Conservation (phyloP, 2,113 vertebrate genomes). For the Aspidoscelis tigris region DNA sequence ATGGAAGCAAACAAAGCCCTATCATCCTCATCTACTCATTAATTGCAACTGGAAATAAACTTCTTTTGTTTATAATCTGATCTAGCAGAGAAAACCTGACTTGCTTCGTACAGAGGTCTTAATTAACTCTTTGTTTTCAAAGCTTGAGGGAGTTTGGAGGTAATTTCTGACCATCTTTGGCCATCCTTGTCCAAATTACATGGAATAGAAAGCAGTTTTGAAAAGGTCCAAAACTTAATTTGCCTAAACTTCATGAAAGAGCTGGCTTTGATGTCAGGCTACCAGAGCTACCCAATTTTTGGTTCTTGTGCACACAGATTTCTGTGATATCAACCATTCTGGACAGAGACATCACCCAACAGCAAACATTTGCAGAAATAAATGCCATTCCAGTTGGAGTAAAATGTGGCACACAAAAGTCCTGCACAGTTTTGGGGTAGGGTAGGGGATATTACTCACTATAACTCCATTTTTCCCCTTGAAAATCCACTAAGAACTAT, state of each 20-base stretch:
- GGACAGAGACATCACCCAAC: neutral
- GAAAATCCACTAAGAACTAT: too few species aligned
- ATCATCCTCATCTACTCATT: slow-evolving; percentile 25
- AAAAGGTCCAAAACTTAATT: neutral
- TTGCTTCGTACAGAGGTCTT: slow-evolving; percentile 10
- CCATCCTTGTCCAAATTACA: neutral
- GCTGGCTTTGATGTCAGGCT: neutral
- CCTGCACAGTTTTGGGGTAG: too few species aligned
- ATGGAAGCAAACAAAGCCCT: slow-evolving; percentile 31
- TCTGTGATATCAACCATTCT: neutral
- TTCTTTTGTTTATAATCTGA: slow-evolving; percentile 18
- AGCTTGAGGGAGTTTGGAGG: neutral
- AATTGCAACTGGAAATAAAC: slow-evolving; percentile 27
- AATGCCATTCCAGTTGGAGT: neutral
- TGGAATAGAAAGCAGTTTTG: neutral
- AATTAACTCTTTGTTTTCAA: slow-evolving; percentile 17
- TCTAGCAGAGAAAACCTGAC: slow-evolving; percentile 5
- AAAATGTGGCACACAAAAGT: neutral
- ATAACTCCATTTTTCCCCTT: too few species aligned
- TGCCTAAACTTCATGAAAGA: neutral
- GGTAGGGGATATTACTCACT: too few species aligned
- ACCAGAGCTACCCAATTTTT: neutral
- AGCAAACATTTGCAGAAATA: neutral
- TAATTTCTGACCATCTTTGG: neutral
- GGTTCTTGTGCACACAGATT: neutral